A percentile compares a stretch with the other conserved stretches of the same genome.
These are phyloP conservation scores for Seladonia tumulorum DNA, from an alignment of 2,888 invertebrate genomes.

Conservation along the genomic window DNA sequence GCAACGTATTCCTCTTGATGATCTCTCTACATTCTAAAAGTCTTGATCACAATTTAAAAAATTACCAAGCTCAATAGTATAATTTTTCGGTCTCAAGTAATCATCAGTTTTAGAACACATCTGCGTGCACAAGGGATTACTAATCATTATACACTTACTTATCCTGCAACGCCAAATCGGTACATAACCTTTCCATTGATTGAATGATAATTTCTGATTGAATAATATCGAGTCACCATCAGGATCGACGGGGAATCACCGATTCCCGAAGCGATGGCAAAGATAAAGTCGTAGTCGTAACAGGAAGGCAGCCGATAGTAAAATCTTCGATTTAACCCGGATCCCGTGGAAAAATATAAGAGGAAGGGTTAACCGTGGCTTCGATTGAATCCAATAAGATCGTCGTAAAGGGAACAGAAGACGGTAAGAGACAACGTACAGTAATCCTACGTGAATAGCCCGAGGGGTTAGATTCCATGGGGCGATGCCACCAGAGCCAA, in stretches of 20 bases:
- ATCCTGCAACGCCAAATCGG: neutral
- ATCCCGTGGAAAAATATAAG: conserved; percentile 49
- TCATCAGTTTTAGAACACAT: neutral
- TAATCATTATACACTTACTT: too few species aligned
- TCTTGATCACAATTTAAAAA: neutral
- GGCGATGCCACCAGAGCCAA: conserved; percentile 68
- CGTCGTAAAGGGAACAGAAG: conserved; percentile 79
- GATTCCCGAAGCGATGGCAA: neutral
- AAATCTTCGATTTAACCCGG: conserved; percentile 44
- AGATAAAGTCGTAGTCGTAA: conserved; percentile 13
- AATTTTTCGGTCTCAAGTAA: neutral
- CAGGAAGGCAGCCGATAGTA: conserved; percentile 15
- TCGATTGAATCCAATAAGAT: conserved; percentile 80
- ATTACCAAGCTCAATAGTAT: neutral
- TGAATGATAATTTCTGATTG: neutral
- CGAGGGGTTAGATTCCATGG: conserved; percentile 69
- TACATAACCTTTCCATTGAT: too few species aligned
- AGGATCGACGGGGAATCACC: neutral
- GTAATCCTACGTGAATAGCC: conserved; percentile 78
- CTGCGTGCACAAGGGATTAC: neutral
- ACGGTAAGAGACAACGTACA: conserved; percentile 74
- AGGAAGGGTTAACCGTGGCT: conserved; percentile 69
- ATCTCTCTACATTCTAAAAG: neutral
- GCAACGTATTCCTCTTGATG: neutral
- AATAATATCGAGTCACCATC: neutral